Conservation (phyloP, 2,113 vertebrate genomes). For the Polypterus bichir region DNA sequence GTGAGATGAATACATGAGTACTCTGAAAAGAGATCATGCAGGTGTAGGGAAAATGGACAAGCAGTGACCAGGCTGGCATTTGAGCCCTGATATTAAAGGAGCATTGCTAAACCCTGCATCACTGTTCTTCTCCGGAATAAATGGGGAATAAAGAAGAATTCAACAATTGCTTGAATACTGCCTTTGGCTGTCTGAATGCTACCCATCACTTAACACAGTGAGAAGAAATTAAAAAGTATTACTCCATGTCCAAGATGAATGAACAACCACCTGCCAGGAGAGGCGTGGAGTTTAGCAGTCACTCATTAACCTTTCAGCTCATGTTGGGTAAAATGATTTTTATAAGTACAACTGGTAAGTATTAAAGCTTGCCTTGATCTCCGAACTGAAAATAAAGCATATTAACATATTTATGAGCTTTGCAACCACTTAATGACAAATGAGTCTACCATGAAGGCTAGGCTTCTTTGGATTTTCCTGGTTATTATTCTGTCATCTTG, state of each 20-base stretch:
- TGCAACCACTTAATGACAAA: slow-evolving; percentile 12
- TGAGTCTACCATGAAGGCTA: slow-evolving; percentile 2
- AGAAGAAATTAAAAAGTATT: too few species aligned
- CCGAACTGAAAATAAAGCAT: slow-evolving; percentile 8
- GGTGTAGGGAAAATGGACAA: too few species aligned
- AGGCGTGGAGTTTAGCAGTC: neutral
- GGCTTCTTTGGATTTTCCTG: slow-evolving; percentile 5
- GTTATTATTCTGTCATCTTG: slow-evolving; percentile 20
- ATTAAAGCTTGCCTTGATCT: neutral
- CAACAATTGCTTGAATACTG: too few species aligned
- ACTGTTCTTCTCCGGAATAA: too few species aligned
- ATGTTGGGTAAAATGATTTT: neutral
- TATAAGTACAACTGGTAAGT: neutral
- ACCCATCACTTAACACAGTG: too few species aligned
- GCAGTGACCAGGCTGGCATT: too few species aligned
- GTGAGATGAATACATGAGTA: too few species aligned
- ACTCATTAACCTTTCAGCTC: neutral
- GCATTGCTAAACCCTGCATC: too few species aligned
- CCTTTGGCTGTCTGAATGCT: too few species aligned
- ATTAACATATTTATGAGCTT: slow-evolving; percentile 17
- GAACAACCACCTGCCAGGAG: neutral
- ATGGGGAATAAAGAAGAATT: too few species aligned
- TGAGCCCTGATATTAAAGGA: too few species aligned
- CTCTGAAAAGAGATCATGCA: too few species aligned
- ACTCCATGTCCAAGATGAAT: neutral